Evolutionary conservation across 2,888 invertebrate genomes (phyloP).

Genomic region (Calephelis perditalis): DNA sequence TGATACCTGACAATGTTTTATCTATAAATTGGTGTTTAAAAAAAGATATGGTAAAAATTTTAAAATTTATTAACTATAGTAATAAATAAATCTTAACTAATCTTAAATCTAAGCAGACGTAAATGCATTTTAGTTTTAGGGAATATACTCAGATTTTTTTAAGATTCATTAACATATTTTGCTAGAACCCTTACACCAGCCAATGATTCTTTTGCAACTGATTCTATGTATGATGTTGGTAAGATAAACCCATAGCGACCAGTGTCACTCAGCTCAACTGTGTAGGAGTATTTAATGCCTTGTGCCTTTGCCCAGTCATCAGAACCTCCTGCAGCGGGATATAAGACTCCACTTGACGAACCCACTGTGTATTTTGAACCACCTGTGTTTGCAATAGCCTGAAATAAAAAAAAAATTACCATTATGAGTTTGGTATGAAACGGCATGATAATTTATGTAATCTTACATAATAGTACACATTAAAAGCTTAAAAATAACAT

Average conservation of each 20-base stretch:
- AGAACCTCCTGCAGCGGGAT: conserved; percentile 89
- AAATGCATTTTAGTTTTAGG: neutral
- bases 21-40: too few species aligned
- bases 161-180: conserved; percentile 37
- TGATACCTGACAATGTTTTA: too few species aligned
- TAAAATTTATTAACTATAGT: conserved; percentile 16
- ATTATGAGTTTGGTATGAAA: too few species aligned
- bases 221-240: conserved; percentile 86
- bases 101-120: neutral
- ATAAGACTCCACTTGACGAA: conserved; percentile 86
- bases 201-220: conserved; percentile 85
- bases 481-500: too few species aligned
- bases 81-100: conserved; percentile 26
- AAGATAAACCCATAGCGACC: conserved; percentile 92
- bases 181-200: conserved; percentile 83
- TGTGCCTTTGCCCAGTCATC: conserved; percentile 95
- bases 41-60: neutral
- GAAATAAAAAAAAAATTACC: conserved; percentile 33
- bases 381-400: conserved; percentile 79
- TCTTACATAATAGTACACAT: too few species aligned
- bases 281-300: conserved; percentile 92
- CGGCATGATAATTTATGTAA: too few species aligned
- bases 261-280: conserved; percentile 91
- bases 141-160: conserved; percentile 13
- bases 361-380: conserved; percentile 86